Base-by-base conservation (phyloP, 1,140 invertebrate genomes). In the Hypothenemus hampei region DNA sequence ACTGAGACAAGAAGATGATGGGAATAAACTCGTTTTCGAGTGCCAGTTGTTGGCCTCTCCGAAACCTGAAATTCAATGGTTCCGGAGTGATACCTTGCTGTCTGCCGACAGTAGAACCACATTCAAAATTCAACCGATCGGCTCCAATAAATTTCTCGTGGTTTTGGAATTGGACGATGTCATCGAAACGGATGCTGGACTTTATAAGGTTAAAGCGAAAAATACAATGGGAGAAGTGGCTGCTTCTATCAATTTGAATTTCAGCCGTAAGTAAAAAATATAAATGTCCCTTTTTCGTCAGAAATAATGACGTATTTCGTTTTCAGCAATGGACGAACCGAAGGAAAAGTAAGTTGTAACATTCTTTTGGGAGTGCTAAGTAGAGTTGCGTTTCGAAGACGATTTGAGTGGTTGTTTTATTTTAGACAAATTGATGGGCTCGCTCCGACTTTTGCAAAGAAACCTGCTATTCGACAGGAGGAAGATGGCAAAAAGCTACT, bases 191-290 rank as follows among this genome's bases (percentile, higher is more conserved):
- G 95, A 98, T 74, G 93, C 92, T 57, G 95, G 95, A 66, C 85
- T 95, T 47, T 98, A 98, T 79, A 95, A 95, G 77, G 93, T 98
- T 67, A 93, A 93, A 75, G 95, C 95, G 62, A 95, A 93, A 75
- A 98, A 98, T 75, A 93, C 91, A 75, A 90, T 92, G 78, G 95
- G 95, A 69, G 94, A 98, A 81, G 93, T 97, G 69, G 88, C 93
- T 54, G 94, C 94, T 60, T 97, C 93, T 65, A 97, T 98, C 74
- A 98, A 97, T 74, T 84, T 98, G 69, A 98, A 98, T 81, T 97
- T 98, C 74, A 94, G 91, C 74, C 91, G 93, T 97, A 77, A 93
- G 91, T 93, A 44, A 23, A n/a, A n/a, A n/a, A n/a, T n/a, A n/a
- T n/a, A n/a, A n/a, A n/a, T n/a, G n/a, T n/a, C n/a, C n/a, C n/a